phyloP scores from a whole-genome alignment of 2,113 vertebrate genomes.

The Numida meleagris region DNA sequence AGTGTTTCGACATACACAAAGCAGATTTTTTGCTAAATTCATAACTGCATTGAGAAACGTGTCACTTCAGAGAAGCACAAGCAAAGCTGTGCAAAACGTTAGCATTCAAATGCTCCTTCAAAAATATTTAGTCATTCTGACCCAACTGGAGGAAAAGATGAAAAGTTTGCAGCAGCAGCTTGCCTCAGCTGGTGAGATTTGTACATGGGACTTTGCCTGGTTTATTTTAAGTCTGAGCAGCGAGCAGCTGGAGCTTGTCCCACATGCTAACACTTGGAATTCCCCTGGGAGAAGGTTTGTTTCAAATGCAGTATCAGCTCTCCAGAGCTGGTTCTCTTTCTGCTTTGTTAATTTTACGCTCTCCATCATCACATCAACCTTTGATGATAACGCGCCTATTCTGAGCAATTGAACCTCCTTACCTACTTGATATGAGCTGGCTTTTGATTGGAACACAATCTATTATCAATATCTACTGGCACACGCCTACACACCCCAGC shows the following conservation, averaged over 20 bases:
- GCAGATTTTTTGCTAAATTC: slow-evolving; percentile 15
- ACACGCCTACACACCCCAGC: not conserved
- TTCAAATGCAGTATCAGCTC: not conserved
- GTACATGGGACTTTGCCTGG: slow-evolving; percentile 31
- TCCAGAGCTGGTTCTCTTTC: not conserved
- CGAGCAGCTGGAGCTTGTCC: slow-evolving; percentile 62
- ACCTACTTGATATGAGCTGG: not conserved
- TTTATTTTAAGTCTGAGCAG: slow-evolving; percentile 63
- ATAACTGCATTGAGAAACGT: not conserved
- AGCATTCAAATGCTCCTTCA: not conserved
- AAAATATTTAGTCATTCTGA: slow-evolving; percentile 4
- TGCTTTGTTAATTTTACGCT: not conserved
- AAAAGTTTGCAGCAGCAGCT: not conserved
- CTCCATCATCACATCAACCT: not conserved
- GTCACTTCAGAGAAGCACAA: not conserved
- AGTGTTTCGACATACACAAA: not conserved
- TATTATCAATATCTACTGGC: slow-evolving; percentile 9
- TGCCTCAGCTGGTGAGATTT: not conserved
- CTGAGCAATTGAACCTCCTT: not conserved
- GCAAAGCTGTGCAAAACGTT: not conserved
- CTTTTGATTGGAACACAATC: slow-evolving; percentile 50
- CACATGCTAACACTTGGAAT: slow-evolving; percentile 66
- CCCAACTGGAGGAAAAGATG: not conserved
- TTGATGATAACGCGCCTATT: not conserved
- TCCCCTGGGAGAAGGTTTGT: slow-evolving; percentile 19